These are phyloP conservation scores for Eudemis profundana DNA, from an alignment of 2,888 invertebrate species.

Conservation along the genomic window DNA sequence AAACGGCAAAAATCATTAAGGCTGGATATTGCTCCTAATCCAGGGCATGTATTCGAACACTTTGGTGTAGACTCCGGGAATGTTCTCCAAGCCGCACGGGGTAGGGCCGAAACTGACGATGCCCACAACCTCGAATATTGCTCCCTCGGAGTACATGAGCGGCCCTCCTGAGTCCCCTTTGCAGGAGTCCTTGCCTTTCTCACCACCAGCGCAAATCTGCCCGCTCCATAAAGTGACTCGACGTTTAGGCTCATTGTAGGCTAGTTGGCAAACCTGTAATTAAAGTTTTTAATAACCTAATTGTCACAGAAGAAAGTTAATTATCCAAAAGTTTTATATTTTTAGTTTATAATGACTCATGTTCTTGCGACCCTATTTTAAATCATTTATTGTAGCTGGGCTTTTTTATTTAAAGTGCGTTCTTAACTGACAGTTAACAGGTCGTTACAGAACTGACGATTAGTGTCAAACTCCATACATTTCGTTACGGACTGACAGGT, in stretches of 20 bases:
- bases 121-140: constrained; percentile 68
- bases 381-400: no score
- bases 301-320: no score
- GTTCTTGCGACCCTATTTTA: no score
- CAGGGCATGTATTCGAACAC: constrained; percentile 85
- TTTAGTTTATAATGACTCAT: no score
- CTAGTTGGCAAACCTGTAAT: constrained; percentile 54
- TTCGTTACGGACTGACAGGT: no score
- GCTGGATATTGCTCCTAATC: constrained; percentile 74
- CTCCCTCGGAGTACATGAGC: constrained; percentile 73
- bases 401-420: no score
- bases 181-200: constrained; percentile 84
- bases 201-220: constrained; percentile 86
- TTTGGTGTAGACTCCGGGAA: constrained; percentile 87
- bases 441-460: no score
- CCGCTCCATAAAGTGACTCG: constrained; percentile 52
- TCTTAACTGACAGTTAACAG: no score
- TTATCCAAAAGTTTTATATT: no score
- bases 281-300: no score
- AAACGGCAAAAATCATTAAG: no score
- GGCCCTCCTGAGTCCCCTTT: constrained; percentile 88
- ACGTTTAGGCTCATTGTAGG: constrained; percentile 49
- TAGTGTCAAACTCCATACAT: no score
- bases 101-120: constrained; percentile 87
- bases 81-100: constrained; percentile 83